phyloP scores from a whole-genome alignment of 2,888 invertebrate genomes.

The Hetaerina titia region DNA sequence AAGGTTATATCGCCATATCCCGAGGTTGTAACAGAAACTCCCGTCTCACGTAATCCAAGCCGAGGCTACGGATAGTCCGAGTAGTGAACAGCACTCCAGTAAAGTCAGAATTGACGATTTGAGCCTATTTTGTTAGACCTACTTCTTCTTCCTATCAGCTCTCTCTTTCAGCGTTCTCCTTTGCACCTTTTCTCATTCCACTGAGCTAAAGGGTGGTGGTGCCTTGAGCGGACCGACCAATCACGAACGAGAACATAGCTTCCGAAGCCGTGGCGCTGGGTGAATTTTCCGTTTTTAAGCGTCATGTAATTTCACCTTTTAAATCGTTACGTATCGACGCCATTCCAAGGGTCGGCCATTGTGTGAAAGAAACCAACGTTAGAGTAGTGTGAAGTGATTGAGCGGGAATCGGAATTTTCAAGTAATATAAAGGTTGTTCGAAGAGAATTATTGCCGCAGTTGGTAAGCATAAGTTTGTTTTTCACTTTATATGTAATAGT shows the following conservation, averaged over 20 bases:
- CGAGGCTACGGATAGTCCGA: slow-evolving; percentile 67
- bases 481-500: not conserved
- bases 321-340: slow-evolving; percentile 67
- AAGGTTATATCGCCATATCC: slow-evolving; percentile 63
- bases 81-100: slow-evolving; percentile 67
- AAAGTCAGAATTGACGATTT: slow-evolving; percentile 67
- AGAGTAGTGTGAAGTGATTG: slow-evolving; percentile 67
- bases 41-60: slow-evolving; percentile 67
- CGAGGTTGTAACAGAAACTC: slow-evolving; percentile 49
- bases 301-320: slow-evolving; percentile 66
- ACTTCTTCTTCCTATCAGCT: slow-evolving; percentile 67
- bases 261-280: slow-evolving; percentile 62
- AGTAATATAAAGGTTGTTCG: slow-evolving; percentile 64
- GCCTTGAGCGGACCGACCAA: slow-evolving; percentile 62
- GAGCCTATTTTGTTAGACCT: slow-evolving; percentile 67
- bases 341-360: slow-evolving; percentile 67
- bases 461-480: slow-evolving; percentile 58
- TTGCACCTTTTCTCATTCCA: slow-evolving; percentile 67
- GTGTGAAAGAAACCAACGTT: slow-evolving; percentile 67
- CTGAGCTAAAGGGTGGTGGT: slow-evolving; percentile 62
- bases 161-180: slow-evolving; percentile 67
- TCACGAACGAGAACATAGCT: slow-evolving; percentile 60
- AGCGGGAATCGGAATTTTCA: slow-evolving; percentile 66
- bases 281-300: slow-evolving; percentile 65
- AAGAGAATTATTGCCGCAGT: slow-evolving; percentile 62